These are phyloP conservation scores for Rhineura floridana DNA, from an alignment of 2,113 vertebrate species.

Conservation along the genomic window DNA sequence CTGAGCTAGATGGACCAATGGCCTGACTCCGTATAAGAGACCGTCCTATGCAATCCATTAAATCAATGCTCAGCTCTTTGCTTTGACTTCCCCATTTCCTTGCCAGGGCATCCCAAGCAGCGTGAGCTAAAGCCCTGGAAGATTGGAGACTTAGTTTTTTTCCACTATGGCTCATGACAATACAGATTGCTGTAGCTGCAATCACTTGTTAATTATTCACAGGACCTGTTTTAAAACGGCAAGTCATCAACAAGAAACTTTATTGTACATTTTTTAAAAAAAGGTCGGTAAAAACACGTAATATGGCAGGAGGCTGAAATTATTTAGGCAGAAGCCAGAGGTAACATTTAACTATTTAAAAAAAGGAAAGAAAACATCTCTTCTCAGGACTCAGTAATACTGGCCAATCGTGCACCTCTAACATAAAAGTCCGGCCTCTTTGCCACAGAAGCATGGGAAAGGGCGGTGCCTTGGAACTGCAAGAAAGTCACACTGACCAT, in stretches of 20 bases:
- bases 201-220: background rate
- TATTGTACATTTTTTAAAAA: background rate
- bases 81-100: background rate
- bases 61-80: background rate
- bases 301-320: background rate
- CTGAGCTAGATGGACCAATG: too few relatives aligned
- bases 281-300: background rate
- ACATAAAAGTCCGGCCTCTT: too few relatives aligned
- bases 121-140: background rate
- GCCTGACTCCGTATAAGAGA: too few relatives aligned
- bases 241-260: background rate
- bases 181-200: background rate
- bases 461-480: background rate
- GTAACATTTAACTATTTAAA: background rate
- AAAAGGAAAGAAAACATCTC: too few relatives aligned
- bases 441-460: background rate
- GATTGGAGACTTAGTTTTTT: background rate
- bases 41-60: background rate
- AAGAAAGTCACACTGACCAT: too few relatives aligned
- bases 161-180: background rate
- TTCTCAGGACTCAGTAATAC: too few relatives aligned
- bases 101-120: background rate
- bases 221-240: background rate
- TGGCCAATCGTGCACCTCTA: background rate
- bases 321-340: background rate